These are phyloP conservation scores for Diaphora mendica DNA, from an alignment of 2,888 invertebrate species.

Conservation along the genomic window DNA sequence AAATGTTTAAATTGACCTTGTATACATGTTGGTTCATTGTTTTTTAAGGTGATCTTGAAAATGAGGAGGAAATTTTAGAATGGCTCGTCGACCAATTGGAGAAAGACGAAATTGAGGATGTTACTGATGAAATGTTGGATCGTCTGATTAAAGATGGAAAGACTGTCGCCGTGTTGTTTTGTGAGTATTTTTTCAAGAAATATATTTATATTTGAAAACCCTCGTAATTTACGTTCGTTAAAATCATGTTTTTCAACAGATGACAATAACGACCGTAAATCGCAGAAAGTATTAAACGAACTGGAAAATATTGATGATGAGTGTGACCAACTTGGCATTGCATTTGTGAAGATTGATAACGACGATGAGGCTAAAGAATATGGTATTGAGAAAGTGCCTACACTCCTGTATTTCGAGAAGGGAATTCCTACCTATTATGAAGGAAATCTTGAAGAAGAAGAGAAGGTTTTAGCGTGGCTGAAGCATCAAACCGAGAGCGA, in stretches of 20 bases:
- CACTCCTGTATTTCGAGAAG: conserved; percentile 93
- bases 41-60: conserved; percentile 90
- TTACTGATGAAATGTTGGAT: conserved; percentile 97
- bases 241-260: conserved; percentile 81
- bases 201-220: conserved; percentile 16
- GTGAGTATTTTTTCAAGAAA: conserved; percentile 85
- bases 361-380: conserved; percentile 96
- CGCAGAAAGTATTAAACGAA: conserved; percentile 94
- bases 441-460: conserved; percentile 96
- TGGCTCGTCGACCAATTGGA: conserved; percentile 96
- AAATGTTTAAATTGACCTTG: background rate
- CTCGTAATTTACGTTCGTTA: conserved; percentile 11
- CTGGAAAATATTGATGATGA: conserved; percentile 97
- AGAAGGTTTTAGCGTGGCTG: conserved; percentile 95
- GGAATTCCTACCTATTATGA: conserved; percentile 91
- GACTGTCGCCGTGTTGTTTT: conserved; percentile 95
- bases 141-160: conserved; percentile 95
- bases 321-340: conserved; percentile 94
- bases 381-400: conserved; percentile 95
- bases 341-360: conserved; percentile 97
- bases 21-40: conserved; percentile 15
- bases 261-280: conserved; percentile 95
- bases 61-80: conserved; percentile 95
- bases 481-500: conserved; percentile 94
- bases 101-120: conserved; percentile 97